These are phyloP conservation scores for Hypselothyrea guttata DNA, from an alignment of 2,888 invertebrate genomes.

Conservation along the genomic window DNA sequence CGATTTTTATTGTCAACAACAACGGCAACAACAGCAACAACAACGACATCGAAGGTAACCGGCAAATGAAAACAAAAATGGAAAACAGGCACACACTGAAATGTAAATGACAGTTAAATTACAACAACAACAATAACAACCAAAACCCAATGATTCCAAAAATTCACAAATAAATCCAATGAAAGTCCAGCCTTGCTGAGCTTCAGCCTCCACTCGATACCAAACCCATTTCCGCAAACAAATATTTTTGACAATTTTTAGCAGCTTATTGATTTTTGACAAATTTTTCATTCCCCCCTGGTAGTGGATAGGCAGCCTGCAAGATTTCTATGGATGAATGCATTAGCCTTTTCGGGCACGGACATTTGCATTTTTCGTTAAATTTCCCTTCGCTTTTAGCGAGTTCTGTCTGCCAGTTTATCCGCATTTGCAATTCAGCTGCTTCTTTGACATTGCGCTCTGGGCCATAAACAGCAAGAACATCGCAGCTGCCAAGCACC, in stretches of 20 bases:
- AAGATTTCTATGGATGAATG: background rate
- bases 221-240: background rate
- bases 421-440: background rate
- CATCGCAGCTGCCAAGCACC: constrained; percentile 53
- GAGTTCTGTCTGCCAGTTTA: constrained; percentile 9
- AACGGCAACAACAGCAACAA: constrained; percentile 16
- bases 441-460: too few species aligned
- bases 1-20: constrained; percentile 67
- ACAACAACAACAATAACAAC: constrained; percentile 22
- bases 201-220: background rate
- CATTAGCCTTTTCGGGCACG: constrained; percentile 1
- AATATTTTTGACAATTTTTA: background rate
- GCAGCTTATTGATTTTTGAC: constrained; percentile 29
- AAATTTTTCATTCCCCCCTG: too few species aligned
- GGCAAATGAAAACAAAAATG: constrained; percentile 14
- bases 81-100: constrained; percentile 37
- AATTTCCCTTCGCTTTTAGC: constrained; percentile 29
- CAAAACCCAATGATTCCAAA: constrained; percentile 19
- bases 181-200: constrained; percentile 25
- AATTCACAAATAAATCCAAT: constrained; percentile 62
- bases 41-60: constrained; percentile 1
- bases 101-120: constrained; percentile 49
- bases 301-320: too few species aligned
- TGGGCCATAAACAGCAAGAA: constrained; percentile 44
- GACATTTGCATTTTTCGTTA: constrained; percentile 59